A percentile compares a stretch with the other conserved stretches of the same genome.
Evolutionary conservation across 1,140 invertebrate genomes (phyloP).

Genomic region (Macrobrachium nipponense): DNA sequence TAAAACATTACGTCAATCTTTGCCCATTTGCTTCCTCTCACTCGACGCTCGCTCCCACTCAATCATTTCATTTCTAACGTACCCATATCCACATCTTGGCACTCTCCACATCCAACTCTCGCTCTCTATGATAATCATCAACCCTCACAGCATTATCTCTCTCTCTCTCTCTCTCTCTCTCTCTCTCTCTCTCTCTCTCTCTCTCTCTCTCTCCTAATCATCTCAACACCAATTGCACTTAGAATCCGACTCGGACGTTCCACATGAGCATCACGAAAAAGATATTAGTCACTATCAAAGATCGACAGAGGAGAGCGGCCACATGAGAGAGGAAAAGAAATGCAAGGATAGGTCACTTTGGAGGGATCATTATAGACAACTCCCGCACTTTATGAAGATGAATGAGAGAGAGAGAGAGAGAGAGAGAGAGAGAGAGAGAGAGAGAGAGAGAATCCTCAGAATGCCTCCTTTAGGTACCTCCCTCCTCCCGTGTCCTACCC

Average conservation of each 20-base stretch:
- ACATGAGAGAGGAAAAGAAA: not conserved
- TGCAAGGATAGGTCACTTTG: not conserved
- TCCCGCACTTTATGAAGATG: not conserved
- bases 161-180: constrained; percentile 4
- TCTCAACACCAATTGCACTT: too few species aligned
- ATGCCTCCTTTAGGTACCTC: too few species aligned
- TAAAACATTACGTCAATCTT: too few species aligned
- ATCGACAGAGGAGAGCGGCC: not conserved
- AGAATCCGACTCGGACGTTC: too few species aligned
- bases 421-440: constrained; percentile 44
- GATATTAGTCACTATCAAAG: not conserved
- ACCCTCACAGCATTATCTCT: constrained; percentile 3
- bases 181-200: not conserved
- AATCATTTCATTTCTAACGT: not conserved
- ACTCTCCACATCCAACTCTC: not conserved
- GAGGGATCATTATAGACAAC: not conserved
- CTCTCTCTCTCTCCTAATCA: not conserved
- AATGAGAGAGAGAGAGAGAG: constrained; percentile 37
- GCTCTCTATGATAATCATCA: constrained; percentile 2
- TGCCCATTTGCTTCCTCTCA: not conserved
- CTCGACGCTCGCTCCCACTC: not conserved
- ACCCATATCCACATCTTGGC: constrained; percentile 19
- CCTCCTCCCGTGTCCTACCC: not conserved
- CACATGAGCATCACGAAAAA: not conserved
- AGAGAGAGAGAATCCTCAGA: constrained; percentile 29